Evolutionary conservation across 1,140 invertebrate genomes (phyloP).

Genomic region (Hylaeus anthracinus): DNA sequence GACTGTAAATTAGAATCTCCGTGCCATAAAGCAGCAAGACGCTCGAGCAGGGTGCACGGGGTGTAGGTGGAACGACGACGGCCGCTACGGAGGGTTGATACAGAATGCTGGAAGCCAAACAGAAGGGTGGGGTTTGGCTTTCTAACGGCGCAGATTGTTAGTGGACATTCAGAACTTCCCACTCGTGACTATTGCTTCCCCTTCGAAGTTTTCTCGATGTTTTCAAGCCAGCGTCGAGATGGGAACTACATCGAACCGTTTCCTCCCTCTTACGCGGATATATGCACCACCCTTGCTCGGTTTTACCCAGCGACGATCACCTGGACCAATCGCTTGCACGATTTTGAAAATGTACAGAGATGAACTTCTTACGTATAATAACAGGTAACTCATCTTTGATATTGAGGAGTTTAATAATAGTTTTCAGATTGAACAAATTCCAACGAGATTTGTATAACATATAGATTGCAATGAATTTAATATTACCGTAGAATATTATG

Average conservation of each 20-base stretch:
- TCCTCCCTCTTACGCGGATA: background rate
- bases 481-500: no score
- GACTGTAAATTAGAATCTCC: conserved; percentile 62
- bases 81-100: conserved; percentile 31
- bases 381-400: no score
- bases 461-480: no score
- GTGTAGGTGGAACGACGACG: conserved; percentile 11
- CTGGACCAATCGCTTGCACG: conserved; percentile 1
- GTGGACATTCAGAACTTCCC: conserved; percentile 73
- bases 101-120: background rate
- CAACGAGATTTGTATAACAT: no score
- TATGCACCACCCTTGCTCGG: conserved; percentile 1
- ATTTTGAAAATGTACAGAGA: no score
- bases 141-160: conserved; percentile 68
- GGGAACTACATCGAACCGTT: conserved; percentile 3
- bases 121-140: background rate
- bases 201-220: conserved; percentile 66
- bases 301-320: background rate
- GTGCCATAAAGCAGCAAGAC: conserved; percentile 38
- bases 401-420: no score
- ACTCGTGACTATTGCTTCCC: conserved; percentile 69
- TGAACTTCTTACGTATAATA: no score
- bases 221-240: conserved; percentile 45
- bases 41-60: background rate
- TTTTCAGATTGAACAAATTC: no score